Evolutionary conservation across 2,797 vertebrate species (phyloP).

Genomic region (Macrochelys suwanniensis): DNA sequence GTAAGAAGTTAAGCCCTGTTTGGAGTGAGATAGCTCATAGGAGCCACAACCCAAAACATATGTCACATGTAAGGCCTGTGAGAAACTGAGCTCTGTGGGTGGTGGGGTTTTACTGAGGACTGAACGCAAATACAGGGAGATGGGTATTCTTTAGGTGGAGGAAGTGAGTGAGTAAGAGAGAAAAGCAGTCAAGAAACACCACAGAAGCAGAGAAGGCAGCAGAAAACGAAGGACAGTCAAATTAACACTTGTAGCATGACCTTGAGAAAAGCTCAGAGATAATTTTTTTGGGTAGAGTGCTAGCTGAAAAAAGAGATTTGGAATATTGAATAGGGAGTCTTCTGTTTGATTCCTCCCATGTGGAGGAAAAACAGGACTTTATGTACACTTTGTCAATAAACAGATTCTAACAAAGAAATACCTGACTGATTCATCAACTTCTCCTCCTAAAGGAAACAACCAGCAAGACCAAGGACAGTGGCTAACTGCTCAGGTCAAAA

Average conservation of each 20-base stretch:
- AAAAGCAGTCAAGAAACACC: rapidly evolving
- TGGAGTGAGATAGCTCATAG: not conserved
- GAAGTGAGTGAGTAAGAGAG: rapidly evolving
- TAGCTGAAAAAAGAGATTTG: no score
- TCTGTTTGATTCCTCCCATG: no score
- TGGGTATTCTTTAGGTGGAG: not conserved
- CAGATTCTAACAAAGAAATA: not conserved
- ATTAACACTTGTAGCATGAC: not conserved
- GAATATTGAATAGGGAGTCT: no score
- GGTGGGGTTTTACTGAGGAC: rapidly evolving
- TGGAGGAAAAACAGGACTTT: no score
- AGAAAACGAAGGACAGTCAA: not conserved
- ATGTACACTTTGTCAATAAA: no score
- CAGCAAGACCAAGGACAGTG: not conserved
- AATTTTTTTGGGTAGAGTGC: not conserved
- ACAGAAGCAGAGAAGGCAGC: not conserved
- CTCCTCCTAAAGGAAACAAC: not conserved
- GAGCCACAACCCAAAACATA: not conserved
- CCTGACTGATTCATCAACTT: not conserved
- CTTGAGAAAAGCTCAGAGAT: not conserved
- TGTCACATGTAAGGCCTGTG: rapidly evolving
- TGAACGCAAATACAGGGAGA: not conserved
- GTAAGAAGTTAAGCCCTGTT: not conserved
- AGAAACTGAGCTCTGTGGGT: not conserved
- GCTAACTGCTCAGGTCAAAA: not conserved